Percentiles rank a stretch among this genome's conserved stretches.
Conservation (phyloP, 2,797 vertebrate species). For the Pantherophis alleghaniensis region DNA sequence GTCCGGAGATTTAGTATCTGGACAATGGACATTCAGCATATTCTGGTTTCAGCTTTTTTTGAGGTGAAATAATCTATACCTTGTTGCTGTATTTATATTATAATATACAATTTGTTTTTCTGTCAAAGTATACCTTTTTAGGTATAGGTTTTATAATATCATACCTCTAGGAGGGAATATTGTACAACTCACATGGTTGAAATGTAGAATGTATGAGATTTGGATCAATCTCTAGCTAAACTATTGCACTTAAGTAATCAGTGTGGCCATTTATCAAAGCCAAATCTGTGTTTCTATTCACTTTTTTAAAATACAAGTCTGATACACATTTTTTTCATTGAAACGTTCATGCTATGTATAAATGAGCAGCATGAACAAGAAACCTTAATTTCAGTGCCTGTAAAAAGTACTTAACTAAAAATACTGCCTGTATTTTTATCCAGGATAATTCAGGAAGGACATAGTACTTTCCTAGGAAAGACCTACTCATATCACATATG, state of each 20-base stretch:
- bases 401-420: constrained; percentile 8
- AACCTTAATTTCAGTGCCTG: constrained; percentile 60
- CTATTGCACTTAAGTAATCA: neutral
- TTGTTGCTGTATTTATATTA: neutral
- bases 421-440: constrained; percentile 59
- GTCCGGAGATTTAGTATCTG: constrained; percentile 26
- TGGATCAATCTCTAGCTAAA: neutral
- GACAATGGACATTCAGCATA: fast-evolving
- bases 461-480: constrained; percentile 43
- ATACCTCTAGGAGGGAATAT: neutral
- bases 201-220: neutral
- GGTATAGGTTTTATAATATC: neutral
- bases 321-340: constrained; percentile 11
- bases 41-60: neutral
- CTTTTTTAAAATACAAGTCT: neutral
- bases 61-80: neutral
- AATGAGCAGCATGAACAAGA: constrained; percentile 47
- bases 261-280: constrained; percentile 22
- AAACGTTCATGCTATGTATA: constrained; percentile 44
- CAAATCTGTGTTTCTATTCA: constrained; percentile 28
- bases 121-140: neutral
- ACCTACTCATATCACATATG: constrained; percentile 54
- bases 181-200: neutral
- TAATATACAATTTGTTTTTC: neutral
- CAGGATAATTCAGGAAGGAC: constrained; percentile 53